phyloP scores from a whole-genome alignment of 2,113 vertebrate genomes.

The Dicaeum eximium region DNA sequence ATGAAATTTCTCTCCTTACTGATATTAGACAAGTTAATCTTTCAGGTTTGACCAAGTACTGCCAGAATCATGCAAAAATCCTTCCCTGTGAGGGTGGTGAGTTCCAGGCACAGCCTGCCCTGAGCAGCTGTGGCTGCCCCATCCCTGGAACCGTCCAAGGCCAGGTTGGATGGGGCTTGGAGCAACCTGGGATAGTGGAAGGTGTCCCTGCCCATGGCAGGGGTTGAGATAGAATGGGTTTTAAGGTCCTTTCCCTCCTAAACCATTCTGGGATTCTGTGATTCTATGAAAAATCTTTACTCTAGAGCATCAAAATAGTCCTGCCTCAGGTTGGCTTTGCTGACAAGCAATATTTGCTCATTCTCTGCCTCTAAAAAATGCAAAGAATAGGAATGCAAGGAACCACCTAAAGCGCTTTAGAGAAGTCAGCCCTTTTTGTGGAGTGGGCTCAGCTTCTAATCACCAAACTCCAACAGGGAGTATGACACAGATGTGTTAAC shows the following conservation, averaged over 20 bases:
- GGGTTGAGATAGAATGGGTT: neutral
- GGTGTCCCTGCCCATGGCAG: neutral
- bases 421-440: neutral
- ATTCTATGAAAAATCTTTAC: neutral
- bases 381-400: neutral
- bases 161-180: fast-evolving
- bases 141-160: neutral
- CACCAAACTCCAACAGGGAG: too few species aligned
- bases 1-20: neutral
- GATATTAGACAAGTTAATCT: neutral
- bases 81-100: neutral
- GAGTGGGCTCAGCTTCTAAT: neutral
- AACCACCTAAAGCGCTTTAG: neutral
- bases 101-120: neutral
- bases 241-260: neutral
- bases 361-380: neutral
- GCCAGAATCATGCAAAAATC: neutral
- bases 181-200: neutral
- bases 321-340: neutral
- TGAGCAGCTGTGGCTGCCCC: neutral
- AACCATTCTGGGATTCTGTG: neutral
- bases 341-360: neutral
- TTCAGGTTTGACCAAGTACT: neutral
- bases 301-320: neutral
- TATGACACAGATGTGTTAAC: neutral